phyloP scores from a whole-genome alignment of 2,888 invertebrate species.

The Zaprionus lineosus region DNA sequence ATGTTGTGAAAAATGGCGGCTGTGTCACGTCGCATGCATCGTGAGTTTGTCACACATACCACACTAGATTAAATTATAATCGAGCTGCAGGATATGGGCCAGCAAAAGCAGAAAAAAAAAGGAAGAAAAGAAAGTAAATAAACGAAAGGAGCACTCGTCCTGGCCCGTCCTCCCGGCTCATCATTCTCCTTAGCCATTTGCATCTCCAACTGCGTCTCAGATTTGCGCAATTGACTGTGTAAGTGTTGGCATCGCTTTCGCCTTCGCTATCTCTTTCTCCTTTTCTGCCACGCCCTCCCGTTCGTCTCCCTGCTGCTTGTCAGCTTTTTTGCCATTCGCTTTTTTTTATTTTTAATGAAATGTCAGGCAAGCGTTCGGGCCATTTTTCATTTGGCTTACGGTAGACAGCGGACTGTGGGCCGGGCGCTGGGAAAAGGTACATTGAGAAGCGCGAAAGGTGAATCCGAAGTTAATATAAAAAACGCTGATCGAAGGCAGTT shows the following conservation, averaged over 20 bases:
- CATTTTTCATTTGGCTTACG: conserved; percentile 66
- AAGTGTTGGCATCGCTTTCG: conserved; percentile 55
- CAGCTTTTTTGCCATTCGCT: conserved; percentile 34
- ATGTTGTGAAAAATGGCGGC: conserved; percentile 72
- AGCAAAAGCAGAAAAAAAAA: conserved; percentile 7
- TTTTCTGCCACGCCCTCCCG: neutral
- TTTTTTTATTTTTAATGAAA: conserved; percentile 77
- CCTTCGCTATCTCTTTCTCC: neutral
- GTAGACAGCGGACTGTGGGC: neutral
- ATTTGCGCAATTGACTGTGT: conserved; percentile 78
- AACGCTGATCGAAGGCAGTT: too few relatives aligned
- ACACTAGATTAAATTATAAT: conserved; percentile 78
- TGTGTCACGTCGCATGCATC: conserved; percentile 69
- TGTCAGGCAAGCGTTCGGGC: conserved; percentile 60
- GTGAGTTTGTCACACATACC: conserved; percentile 75
- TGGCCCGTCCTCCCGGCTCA: neutral
- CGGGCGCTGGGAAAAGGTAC: neutral
- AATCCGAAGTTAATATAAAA: too few relatives aligned
- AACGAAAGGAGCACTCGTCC: neutral
- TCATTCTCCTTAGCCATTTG: conserved; percentile 33
- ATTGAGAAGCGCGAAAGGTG: too few relatives aligned
- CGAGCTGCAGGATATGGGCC: conserved; percentile 62
- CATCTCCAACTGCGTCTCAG: conserved; percentile 58
- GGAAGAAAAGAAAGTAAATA: neutral
- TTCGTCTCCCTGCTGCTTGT: conserved; percentile 1